phyloP scores from a whole-genome alignment of 2,797 vertebrate genomes.

The Peromyscus eremicus region DNA sequence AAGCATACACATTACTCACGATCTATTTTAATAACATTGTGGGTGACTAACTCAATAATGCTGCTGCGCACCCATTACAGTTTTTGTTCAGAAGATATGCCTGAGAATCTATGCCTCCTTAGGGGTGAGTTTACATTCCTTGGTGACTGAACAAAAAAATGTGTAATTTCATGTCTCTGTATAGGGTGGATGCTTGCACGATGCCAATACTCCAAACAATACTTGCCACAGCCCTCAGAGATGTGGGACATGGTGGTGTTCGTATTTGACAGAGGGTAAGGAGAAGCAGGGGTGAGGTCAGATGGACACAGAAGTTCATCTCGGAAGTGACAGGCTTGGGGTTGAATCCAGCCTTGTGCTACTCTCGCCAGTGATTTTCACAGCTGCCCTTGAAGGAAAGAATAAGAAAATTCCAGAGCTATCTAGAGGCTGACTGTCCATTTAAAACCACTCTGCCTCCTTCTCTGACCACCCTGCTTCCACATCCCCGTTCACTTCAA shows the following conservation, averaged over 20 bases:
- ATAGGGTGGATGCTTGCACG: neutral
- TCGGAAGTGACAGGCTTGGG: neutral
- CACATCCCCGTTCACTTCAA: too few relatives aligned
- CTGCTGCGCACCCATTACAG: conserved; percentile 15
- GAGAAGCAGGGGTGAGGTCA: neutral
- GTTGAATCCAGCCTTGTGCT: neutral
- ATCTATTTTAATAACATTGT: conserved; percentile 80
- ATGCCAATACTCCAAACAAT: neutral
- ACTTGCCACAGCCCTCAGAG: neutral
- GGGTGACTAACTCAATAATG: conserved; percentile 73
- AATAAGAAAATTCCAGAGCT: neutral
- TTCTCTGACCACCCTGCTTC: neutral
- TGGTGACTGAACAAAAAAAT: neutral
- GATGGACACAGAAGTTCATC: neutral
- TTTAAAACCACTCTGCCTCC: neutral
- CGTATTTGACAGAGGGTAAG: neutral
- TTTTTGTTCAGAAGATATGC: conserved; percentile 58
- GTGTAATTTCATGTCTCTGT: neutral
- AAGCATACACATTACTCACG: conserved; percentile 71
- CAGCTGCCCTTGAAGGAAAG: neutral
- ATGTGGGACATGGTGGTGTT: neutral
- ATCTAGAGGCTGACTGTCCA: neutral
- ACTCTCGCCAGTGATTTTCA: neutral
- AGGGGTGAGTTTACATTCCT: conserved; percentile 30
- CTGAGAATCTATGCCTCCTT: conserved; percentile 42